phyloP scores from a whole-genome alignment of 1,140 invertebrate genomes.

The Drosophila punjabiensis region DNA sequence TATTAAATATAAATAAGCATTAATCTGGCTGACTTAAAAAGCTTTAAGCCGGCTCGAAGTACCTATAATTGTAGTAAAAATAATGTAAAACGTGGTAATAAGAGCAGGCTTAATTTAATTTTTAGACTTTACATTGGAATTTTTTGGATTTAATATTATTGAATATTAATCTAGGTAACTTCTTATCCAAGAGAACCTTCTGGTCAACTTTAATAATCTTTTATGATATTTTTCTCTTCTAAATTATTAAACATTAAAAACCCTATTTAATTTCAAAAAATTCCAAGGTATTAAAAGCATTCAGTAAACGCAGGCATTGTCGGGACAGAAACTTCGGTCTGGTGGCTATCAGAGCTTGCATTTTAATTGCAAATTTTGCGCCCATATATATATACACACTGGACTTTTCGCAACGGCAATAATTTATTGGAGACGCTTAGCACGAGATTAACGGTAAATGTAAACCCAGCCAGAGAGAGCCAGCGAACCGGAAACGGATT shows the following conservation, averaged over 20 bases:
- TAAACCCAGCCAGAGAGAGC: constrained; percentile 75
- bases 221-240: too few relatives aligned
- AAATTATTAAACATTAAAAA: neutral
- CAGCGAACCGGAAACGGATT: constrained; percentile 82
- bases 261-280: neutral
- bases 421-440: constrained; percentile 80
- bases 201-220: neutral
- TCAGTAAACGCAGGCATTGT: neutral
- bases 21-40: too few relatives aligned
- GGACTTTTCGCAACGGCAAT: constrained; percentile 52
- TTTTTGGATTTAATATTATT: too few relatives aligned
- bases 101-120: too few relatives aligned
- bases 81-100: too few relatives aligned
- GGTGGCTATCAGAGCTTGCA: constrained; percentile 61
- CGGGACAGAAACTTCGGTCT: constrained; percentile 9
- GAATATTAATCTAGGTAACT: too few relatives aligned
- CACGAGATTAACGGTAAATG: constrained; percentile 78
- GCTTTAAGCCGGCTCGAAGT: neutral
- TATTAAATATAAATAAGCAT: neutral
- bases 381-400: constrained; percentile 13
- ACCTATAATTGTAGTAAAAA: too few relatives aligned
- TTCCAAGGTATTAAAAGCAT: constrained; percentile 18
- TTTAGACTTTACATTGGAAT: too few relatives aligned
- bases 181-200: neutral
- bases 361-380: constrained; percentile 79